Evolutionary conservation across 2,888 invertebrate species (phyloP), one percentile per base, ranked within the genome.

Genomic region (Hecatera dysodea): DNA sequence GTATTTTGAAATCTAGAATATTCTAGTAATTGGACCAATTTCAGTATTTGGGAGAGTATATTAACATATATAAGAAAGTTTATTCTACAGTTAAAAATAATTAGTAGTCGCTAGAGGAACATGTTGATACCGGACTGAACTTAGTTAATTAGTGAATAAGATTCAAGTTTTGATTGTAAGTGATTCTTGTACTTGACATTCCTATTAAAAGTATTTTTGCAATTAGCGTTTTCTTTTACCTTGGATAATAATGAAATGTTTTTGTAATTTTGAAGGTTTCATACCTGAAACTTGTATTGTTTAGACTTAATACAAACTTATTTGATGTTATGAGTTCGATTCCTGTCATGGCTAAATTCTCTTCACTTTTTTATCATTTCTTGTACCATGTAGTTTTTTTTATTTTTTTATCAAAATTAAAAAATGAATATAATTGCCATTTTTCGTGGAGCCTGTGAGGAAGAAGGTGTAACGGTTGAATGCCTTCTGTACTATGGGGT

Each of bases 171-270:
- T 63, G 17, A 60, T 64, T 53, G 24, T 42, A 56, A 69, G 42
- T 61, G 7, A 63, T 73, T 55, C 22, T 67, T 70, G 63, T 67
- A 63, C 76, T 77, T 80, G 50, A 80, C 81, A 77, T 77, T 77
- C 77, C 81, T 56, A 76, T 67, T 62, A 65, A 71, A 66, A 56
- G 22, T 46, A 75, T 62, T 65, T 73, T 78, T 60, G 33, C 12
- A 79, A 59, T 73, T 19, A 29, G 44, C 27, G 42, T 72, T 73
- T 75, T 48, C 27, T 55, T 73, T 39, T 52, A 56, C 19, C 19
- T 46, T 29, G 22, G 15, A 1, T 39, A 24, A 22, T 27, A 48
- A 12, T 12, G 0, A 42, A 48, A 39, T 29, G 17, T 29, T 69
- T 53, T 19, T n/a, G 7, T 33, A n/a, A 5, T 8, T 42, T 24